A percentile compares a stretch with the other conserved stretches of the same genome.
Conservation (phyloP, 2,113 vertebrate genomes). For the Pristiophorus japonicus region DNA sequence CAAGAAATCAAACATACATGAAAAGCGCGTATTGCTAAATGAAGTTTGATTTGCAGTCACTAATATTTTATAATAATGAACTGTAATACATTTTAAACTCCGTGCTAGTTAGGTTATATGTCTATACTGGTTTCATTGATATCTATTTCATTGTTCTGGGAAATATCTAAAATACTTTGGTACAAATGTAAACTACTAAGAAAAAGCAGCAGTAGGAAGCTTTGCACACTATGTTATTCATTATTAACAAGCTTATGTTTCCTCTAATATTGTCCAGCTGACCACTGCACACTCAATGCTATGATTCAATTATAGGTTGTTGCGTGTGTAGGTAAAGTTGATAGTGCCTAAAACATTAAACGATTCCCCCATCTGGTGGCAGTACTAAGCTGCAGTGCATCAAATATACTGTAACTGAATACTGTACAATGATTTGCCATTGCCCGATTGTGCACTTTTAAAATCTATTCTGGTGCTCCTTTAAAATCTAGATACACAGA, state of each 20-base stretch:
- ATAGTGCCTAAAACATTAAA: constrained; percentile 15
- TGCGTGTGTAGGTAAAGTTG: background rate
- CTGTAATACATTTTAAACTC: background rate
- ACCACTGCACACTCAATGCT: background rate
- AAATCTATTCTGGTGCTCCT: background rate
- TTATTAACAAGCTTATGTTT: background rate
- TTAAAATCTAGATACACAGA: background rate
- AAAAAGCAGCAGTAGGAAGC: background rate
- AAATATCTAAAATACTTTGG: background rate
- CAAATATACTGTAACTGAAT: background rate
- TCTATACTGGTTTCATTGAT: background rate
- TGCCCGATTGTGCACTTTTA: background rate
- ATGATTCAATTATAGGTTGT: background rate
- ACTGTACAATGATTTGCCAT: background rate
- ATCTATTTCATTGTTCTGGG: background rate
- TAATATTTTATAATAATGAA: background rate
- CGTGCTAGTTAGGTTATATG: background rate
- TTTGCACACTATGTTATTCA: background rate
- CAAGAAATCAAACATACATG: background rate
- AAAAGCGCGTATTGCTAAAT: background rate
- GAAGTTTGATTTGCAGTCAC: background rate
- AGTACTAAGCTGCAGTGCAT: background rate
- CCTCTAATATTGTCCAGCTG: background rate
- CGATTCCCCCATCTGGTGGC: constrained; percentile 36
- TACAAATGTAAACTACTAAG: background rate